Base-by-base conservation (phyloP, 2,888 invertebrate species). In the Ametastegia equiseti region DNA sequence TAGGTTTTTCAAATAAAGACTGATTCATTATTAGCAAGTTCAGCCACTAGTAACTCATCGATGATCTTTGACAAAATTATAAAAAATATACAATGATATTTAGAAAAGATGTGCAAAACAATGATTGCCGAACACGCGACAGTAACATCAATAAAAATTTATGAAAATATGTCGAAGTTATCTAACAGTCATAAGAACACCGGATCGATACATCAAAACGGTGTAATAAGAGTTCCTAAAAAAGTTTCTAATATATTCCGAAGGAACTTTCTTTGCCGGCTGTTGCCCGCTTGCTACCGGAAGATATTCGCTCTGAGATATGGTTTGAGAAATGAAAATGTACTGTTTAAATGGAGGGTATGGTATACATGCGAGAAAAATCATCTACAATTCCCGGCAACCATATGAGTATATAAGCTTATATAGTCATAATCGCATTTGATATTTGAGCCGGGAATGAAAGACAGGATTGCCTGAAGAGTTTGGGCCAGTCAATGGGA, bases 301-400 rank as follows among this genome's bases (percentile, higher is more conserved):
- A 65, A 65, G 36, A 19, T 65, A 65, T 65, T 65, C 15, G 36
- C 39, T 67, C 19, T 39, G 13, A 39, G 65, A 67, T 67, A 67
- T 67, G 6, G 65, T 39, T 39, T 19, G 19, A 11, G 65, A 19
- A 11, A 67, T 67, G 19, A 39, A 67, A 36, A 39, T 39, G 39
- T 19, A 67, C 33, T 6, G 11, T 67, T 39, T 19, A 36, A 67
- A 19, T 11, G 4, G 19, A 19, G n/a, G 9, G 23, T 9, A 23
- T 23, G 11, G 19, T n/a, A 39, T 19, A 23, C 19, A 39, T 2
- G 7, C 1, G n/a, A 11, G 15, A 33, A 54, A 23, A 7, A 54
- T 23, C 23, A 39, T 19, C 19, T 19, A 11, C 33, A 60, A 2
- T 19, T 65, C n/a, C 23, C 6, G n/a, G 36, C 2, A 3, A 30